phyloP scores from a whole-genome alignment of 1,140 invertebrate genomes.

The Rhagoletis zephyria region DNA sequence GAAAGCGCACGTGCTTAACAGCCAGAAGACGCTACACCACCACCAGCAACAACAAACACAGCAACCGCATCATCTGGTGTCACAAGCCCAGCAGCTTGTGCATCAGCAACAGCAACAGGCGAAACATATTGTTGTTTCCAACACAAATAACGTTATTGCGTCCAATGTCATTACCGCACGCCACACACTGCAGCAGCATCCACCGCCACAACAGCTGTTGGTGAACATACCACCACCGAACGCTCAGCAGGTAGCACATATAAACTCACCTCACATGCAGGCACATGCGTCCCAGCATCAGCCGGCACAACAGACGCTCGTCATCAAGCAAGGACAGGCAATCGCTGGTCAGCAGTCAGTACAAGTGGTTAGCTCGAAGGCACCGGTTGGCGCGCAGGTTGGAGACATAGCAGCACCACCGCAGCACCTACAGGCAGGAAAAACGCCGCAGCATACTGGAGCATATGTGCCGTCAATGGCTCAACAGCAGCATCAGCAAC shows the following conservation, averaged over 20 bases:
- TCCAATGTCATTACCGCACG: slow-evolving; percentile 63
- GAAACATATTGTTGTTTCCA: slow-evolving; percentile 65
- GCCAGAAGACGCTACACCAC: slow-evolving; percentile 68
- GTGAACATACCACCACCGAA: slow-evolving; percentile 66
- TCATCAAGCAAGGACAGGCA: slow-evolving; percentile 65
- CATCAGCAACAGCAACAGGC: slow-evolving; percentile 57
- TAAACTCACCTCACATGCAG: slow-evolving; percentile 55
- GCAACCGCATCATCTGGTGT: slow-evolving; percentile 55
- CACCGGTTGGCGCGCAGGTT: neutral
- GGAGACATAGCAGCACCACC: neutral
- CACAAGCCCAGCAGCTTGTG: slow-evolving; percentile 57
- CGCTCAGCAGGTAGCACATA: slow-evolving; percentile 60
- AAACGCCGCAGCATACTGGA: slow-evolving; percentile 55
- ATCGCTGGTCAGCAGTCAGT: slow-evolving; percentile 58
- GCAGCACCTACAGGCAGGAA: slow-evolving; percentile 57
- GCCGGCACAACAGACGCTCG: slow-evolving; percentile 62
- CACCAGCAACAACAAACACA: slow-evolving; percentile 58
- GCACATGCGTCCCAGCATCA: slow-evolving; percentile 25
- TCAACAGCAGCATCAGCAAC: slow-evolving; percentile 21
- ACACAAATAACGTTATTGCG: slow-evolving; percentile 62
- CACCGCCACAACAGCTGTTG: slow-evolving; percentile 62
- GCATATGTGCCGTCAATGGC: slow-evolving; percentile 57
- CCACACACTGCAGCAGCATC: slow-evolving; percentile 60
- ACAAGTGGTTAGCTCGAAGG: slow-evolving; percentile 70
- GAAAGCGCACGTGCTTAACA: slow-evolving; percentile 69